Base-by-base conservation (phyloP, 2,888 invertebrate species). In the Aradus depressus region DNA sequence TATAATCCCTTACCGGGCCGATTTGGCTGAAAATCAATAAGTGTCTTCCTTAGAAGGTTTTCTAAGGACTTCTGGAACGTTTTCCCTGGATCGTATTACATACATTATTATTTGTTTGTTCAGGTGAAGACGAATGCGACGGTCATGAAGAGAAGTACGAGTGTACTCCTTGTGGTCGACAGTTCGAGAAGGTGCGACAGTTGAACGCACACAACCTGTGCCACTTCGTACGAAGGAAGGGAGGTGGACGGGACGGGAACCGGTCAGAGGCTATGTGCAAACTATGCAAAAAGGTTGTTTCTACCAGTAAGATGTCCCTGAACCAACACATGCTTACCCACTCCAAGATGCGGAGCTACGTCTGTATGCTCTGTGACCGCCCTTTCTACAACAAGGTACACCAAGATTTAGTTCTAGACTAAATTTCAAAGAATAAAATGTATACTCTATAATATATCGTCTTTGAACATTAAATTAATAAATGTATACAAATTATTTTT, bases 291-390 rank as follows among this genome's bases (percentile, higher is more conserved):
- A 60, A 61, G 44, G 55, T 55, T 34, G 60, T 64, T 34, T 54
- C 57, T 16, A 60, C 57, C 25, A n/a, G n/a, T n/a, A 60, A 58
- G 47, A 52, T 49, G 12, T 54, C 58, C 6, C 56, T 64, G 12
- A 59, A 55, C 31, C 58, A 60, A 18, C 64, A 64, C 45, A 65
- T 66, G 50, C 60, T 67, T 21, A 63, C 65, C 14, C 69, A 69
- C 54, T 68, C 65, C 2, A 47, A 38, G 18, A 66, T 66, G 38
- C 64, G 63, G 43, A 65, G 66, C 5, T 66, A 66, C 48, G 59
- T 62, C 4, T 68, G 68, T 54, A 60, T 64, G 50, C 64, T 63
- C 35, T 68, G 68, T 50, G 66, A 64, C 4, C 65, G 64, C 47
- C 59, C 62, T n/a, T 67, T 66, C 57, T 52, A 52, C 6, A 52